Conservation (phyloP, 2,113 vertebrate species). For the Acinonyx jubatus region DNA sequence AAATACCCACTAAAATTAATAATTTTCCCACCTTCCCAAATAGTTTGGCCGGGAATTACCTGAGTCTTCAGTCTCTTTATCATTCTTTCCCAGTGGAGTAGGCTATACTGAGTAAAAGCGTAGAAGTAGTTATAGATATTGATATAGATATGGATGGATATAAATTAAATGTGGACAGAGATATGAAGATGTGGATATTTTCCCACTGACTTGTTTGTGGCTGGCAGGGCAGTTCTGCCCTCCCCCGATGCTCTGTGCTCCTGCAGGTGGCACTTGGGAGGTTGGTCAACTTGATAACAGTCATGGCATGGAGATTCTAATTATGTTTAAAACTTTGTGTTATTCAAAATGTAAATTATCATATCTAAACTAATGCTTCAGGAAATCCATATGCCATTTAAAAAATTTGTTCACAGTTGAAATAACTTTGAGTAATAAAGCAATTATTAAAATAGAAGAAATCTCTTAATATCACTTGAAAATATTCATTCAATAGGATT, state of each 20-base stretch:
- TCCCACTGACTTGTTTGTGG: not conserved
- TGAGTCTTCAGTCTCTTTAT: not conserved
- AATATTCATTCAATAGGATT: not conserved
- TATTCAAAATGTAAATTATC: not conserved
- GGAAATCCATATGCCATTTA: not conserved
- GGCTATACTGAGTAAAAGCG: not conserved
- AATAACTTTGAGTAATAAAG: not conserved
- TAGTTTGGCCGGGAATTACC: not conserved
- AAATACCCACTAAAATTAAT: not conserved
- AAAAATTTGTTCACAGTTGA: not conserved
- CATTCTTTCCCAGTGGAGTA: not conserved
- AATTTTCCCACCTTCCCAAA: not conserved
- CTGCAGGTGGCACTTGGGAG: accelerated
- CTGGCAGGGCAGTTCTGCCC: accelerated
- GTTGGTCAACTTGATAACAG: not conserved
- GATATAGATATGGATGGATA: not conserved
- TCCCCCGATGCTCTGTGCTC: accelerated
- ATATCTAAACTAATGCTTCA: not conserved
- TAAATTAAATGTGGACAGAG: not conserved
- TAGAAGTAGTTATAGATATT: not conserved
- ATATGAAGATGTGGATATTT: too few species aligned
- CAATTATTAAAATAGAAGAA: not conserved
- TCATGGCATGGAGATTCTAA: not conserved
- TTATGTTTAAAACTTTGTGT: not conserved
- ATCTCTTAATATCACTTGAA: not conserved